Base-by-base conservation (phyloP, 2,888 invertebrate species). In the Lordiphosa fenestrarum region DNA sequence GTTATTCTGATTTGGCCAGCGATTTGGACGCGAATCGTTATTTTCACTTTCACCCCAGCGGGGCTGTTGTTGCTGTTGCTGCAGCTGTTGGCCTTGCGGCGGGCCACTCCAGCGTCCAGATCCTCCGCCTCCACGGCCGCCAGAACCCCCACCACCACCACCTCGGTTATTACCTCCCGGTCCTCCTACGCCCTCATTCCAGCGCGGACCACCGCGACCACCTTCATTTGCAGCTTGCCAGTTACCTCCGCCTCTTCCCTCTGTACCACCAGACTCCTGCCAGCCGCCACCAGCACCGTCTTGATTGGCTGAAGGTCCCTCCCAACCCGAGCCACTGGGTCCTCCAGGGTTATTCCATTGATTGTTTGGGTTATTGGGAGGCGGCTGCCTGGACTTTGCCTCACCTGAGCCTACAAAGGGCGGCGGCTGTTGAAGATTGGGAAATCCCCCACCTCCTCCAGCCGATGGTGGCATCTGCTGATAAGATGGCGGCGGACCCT, bases 371-470 rank as follows among this genome's bases (percentile, higher is more conserved):
- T 37, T 37, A 49, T 54, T 59, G 1, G 44, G 15, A 7, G 41
- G 35, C 25, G 6, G 30, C 30, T 10, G 58, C 6, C 9, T 47
- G 13, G 2, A 19, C 36, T 15, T 50, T 35, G 33, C 52, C 33
- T 39, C 60, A 30, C 19, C 39, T 10, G 25, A 25, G 37, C 48
- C 33, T 33, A 59, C 58, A 38, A 55, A 54, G 2, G 73, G 73
- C 10, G 81, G 81, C 4, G 81, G 71, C 39, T 72, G 66, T 39
- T 68, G 68, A 2, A 72, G 39, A 52, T 81, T 74, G n/a, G 69
- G 74, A 30, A 66, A 69, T 12, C 41, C 41, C 4, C 35, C 9
- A 35, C 60, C 12, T 2, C 41, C 54, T 4, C 13, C 44, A 19
- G 46, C 41, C 5, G 44, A 38, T 5, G 50, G 7, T 13, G 60